Percentiles rank a stretch among this genome's conserved stretches.
Conservation (phyloP, 2,888 invertebrate genomes). For the Microchrysa polita region DNA sequence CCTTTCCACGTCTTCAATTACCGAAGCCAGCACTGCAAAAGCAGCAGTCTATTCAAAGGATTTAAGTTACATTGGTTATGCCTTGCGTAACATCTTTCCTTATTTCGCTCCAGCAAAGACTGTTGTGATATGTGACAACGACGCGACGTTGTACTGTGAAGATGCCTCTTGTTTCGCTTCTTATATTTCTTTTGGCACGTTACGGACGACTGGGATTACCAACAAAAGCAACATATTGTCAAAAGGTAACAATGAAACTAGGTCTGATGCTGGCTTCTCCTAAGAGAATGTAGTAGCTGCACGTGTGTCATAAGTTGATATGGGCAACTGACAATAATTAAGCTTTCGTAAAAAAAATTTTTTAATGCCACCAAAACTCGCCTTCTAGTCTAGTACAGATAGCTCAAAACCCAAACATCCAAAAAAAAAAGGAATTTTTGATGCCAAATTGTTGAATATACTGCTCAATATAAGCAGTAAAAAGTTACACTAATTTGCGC, state of each 20-base stretch:
- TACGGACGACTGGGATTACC: conserved; percentile 36
- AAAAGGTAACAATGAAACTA: conserved; percentile 24
- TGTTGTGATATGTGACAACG: conserved; percentile 9
- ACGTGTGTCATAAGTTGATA: too few species aligned
- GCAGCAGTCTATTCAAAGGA: conserved; percentile 31
- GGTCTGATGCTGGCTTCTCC: background rate
- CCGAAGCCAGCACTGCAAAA: conserved; percentile 25
- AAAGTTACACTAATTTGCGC: too few species aligned
- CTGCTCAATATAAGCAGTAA: too few species aligned
- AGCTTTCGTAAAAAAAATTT: too few species aligned
- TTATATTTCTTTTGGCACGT: background rate
- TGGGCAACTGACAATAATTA: too few species aligned
- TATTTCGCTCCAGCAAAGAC: conserved; percentile 10
- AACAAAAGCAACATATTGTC: conserved; percentile 20
- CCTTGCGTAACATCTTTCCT: conserved; percentile 25
- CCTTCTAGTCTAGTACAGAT: too few species aligned
- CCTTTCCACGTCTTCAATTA: conserved; percentile 38
- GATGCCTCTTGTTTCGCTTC: background rate
- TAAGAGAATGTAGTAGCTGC: too few species aligned
- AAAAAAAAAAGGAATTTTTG: too few species aligned
- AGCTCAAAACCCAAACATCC: too few species aligned
- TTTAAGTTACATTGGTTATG: conserved; percentile 19
- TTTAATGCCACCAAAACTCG: too few species aligned
- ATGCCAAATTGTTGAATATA: too few species aligned
- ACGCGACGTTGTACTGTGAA: conserved; percentile 11